Base-by-base conservation (phyloP, 1,140 invertebrate genomes). In the Ectropis grisescens region DNA sequence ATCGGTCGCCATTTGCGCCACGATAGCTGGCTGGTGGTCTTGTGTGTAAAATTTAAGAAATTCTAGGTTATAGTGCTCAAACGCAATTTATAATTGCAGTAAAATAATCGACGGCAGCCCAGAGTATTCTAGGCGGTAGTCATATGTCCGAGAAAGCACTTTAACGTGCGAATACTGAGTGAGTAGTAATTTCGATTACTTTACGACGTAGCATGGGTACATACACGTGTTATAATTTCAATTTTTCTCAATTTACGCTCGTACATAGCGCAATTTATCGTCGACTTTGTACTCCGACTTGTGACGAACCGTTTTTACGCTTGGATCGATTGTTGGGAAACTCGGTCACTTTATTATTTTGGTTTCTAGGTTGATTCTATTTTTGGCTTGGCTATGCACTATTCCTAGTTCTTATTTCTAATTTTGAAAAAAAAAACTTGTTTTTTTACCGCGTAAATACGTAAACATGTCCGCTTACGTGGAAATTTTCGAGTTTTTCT, bases 1-100 rank as follows among this genome's bases (percentile, higher is more conserved):
- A 35, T 13, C 38, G 56, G 74, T 79, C 67, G 74, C 74, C 74
- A 79, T 79, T 76, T 67, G 53, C 58, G 66, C 68, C 69, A 69
- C 70, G 69, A 64, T 57, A 29, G 45, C 55, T 59, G 39, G 38
- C 41, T 35, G 48, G 35, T 52, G 36, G 43, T 48, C 38, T 53
- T 61, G 58, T 64, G 55, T 67, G 58, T 52, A 42, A 47, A 50
- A 31, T 40, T 37, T 32, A 51, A 56, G 45, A 52, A 48, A 58
- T 68, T 67, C 40, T 60, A 78, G 72, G 72, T 78, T 78, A 78
- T 66, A 69, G 57, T 66, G 57, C 37, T 49, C 53, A 49, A 47
- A 34, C 32, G 51, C 42, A 13, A 41, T 26, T 13, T 38, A 38
- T 24, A 28, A 43, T 33, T 41, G 32, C 43, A 33, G 43, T 40